phyloP scores from a whole-genome alignment of 2,888 invertebrate species.

The Volucella zonaria region DNA sequence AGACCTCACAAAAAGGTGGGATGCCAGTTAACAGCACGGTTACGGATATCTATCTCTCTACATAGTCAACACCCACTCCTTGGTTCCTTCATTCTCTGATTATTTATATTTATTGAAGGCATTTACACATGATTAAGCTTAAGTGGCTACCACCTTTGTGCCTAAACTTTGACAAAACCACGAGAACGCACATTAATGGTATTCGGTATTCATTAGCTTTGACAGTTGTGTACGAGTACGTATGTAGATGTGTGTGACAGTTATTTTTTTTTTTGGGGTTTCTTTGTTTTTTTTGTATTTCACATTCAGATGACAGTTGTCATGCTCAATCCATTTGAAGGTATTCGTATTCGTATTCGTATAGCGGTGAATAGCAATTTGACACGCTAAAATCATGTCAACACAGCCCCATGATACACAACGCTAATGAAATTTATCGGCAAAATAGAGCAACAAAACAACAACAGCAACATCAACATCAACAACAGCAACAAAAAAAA shows the following conservation, averaged over 20 bases:
- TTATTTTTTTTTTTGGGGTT: conserved; percentile 46
- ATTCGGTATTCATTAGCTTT: conserved; percentile 40
- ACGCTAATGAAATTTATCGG: conserved; percentile 67
- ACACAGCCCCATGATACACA: conserved; percentile 53
- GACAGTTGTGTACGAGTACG: neutral
- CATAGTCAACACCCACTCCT: conserved; percentile 64
- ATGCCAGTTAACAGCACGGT: conserved; percentile 46
- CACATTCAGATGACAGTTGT: conserved; percentile 66
- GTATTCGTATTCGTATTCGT: neutral
- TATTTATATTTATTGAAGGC: conserved; percentile 73
- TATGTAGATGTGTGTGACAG: conserved; percentile 33
- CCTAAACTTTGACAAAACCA: conserved; percentile 67
- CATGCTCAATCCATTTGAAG: conserved; percentile 65
- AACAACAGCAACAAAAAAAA: conserved; percentile 8
- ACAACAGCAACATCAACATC: no score
- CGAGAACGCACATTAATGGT: conserved; percentile 67
- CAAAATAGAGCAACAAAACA: conserved; percentile 17
- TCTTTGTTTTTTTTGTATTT: conserved; percentile 40
- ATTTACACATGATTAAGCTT: conserved; percentile 74
- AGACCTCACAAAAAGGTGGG: conserved; percentile 49
- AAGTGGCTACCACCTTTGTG: conserved; percentile 74
- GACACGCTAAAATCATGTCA: conserved; percentile 74
- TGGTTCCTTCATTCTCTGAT: conserved; percentile 53
- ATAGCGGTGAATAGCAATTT: conserved; percentile 66
- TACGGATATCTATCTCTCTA: conserved; percentile 13